Evolutionary conservation across 2,888 invertebrate genomes (phyloP), one percentile per base, ranked within the genome.

Genomic region (Limenitis camilla): DNA sequence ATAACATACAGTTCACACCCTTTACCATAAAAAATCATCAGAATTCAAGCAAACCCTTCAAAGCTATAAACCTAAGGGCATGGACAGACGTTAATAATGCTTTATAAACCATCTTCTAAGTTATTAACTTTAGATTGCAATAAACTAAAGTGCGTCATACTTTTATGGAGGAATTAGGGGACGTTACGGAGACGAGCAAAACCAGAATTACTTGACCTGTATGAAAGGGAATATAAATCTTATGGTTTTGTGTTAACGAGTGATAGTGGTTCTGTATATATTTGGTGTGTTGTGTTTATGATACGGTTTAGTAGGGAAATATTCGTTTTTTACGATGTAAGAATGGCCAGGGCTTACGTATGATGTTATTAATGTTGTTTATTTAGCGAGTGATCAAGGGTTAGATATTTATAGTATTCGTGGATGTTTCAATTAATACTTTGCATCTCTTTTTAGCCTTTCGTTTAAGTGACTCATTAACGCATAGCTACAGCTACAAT

Each of bases 91-190:
- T 63, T 61, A 60, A 63, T 64, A 62, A 61, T 60, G 60, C 56
- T 56, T 56, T 62, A 62, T 62, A 60, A 61, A 59, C 65, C 66
- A 66, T 69, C 70, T 66, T 67, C 65, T 64, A 66, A 70, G 74
- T 81, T 81, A 82, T 81, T 81, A 83, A 82, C 78, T 80, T 80
- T 78, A 76, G 80, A 83, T 82, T 72, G 81, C 80, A 77, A 82
- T 83, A 82, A 81, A 83, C 76, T 78, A 74, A 77, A 83, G 83
- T 80, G 76, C 71, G 71, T 74, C 76, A 77, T 81, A 80, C 80
- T 81, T 82, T 83, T 81, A 83, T 79, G 70, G 72, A 67, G 66
- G 77, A 78, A 82, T 83, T 80, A 82, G 76, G 72, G 72, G 72
- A 76, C 74, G 71, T 77, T 76, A 76, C 71, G 62, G 63, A 66